Conservation (phyloP, 2,888 invertebrate species). For the Mayetiola destructor region DNA sequence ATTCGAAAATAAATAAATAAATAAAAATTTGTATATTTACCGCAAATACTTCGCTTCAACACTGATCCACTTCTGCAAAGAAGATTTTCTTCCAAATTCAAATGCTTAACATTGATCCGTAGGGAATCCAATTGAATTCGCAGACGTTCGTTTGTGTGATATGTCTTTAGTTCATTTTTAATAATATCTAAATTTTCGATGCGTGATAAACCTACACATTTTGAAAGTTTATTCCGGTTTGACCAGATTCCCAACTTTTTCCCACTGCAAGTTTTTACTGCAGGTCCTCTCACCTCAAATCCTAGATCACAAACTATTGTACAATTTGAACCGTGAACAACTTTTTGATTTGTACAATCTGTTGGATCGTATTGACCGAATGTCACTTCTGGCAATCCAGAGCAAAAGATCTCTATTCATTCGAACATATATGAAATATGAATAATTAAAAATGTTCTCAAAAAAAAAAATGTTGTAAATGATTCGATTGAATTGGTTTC, state of each 20-base stretch:
- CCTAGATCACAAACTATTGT: constrained; percentile 43
- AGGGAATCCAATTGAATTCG: constrained; percentile 20
- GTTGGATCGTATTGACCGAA: constrained; percentile 41
- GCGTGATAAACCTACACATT: constrained; percentile 35
- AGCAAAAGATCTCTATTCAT: constrained; percentile 35
- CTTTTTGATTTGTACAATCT: constrained; percentile 40
- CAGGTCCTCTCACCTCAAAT: constrained; percentile 42
- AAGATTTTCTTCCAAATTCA: constrained; percentile 23
- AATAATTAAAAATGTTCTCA: neutral
- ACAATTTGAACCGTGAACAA: constrained; percentile 44
- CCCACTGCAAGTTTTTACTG: constrained; percentile 39
- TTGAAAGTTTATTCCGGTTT: constrained; percentile 32
- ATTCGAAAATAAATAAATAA: neutral
- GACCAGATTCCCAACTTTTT: constrained; percentile 41
- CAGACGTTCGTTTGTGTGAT: constrained; percentile 21
- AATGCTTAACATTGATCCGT: constrained; percentile 21
- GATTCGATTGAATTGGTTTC: no score
- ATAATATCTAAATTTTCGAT: constrained; percentile 21
- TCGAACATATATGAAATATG: neutral
- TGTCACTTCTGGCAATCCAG: constrained; percentile 37
- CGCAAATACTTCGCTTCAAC: constrained; percentile 39
- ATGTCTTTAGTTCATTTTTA: constrained; percentile 20
- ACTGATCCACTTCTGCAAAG: constrained; percentile 41
- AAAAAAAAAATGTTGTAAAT: neutral
- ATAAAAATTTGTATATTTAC: constrained; percentile 30